Evolutionary conservation across 2,797 vertebrate species (phyloP).

Genomic region (Helarctos malayanus): DNA sequence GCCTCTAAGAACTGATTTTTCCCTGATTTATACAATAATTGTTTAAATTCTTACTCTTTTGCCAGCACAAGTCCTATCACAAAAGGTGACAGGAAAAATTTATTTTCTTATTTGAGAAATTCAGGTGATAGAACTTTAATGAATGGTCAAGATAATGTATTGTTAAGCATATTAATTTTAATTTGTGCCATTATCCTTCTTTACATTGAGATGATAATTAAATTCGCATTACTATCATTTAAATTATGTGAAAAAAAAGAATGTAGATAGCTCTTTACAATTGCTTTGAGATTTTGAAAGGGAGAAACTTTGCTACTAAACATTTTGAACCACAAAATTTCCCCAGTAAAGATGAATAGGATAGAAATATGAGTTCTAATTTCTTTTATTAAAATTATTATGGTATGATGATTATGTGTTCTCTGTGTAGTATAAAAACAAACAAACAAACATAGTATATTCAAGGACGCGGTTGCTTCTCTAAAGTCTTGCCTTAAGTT

Average conservation of each 20-base stretch:
- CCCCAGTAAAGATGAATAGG: background rate
- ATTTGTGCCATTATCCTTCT: background rate
- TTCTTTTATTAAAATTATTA: slow-evolving; percentile 47
- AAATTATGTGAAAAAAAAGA: background rate
- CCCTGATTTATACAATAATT: background rate
- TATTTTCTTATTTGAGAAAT: slow-evolving; percentile 14
- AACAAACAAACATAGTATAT: background rate
- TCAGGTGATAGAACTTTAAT: background rate
- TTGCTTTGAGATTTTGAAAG: background rate
- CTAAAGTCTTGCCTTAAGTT: slow-evolving; percentile 30
- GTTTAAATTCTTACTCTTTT: background rate
- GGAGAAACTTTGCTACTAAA: background rate
- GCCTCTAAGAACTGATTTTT: background rate
- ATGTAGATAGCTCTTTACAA: background rate
- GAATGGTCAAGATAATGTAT: background rate
- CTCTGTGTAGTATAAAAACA: background rate
- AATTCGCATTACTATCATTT: background rate
- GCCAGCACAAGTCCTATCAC: background rate
- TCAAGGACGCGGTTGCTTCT: background rate
- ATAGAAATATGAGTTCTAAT: background rate
- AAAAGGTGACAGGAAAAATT: background rate
- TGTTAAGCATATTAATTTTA: background rate
- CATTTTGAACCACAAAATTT: background rate
- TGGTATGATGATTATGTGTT: background rate
- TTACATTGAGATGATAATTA: background rate